Evolutionary conservation across 2,888 invertebrate species (phyloP).

Genomic region (Ophonus ardosiacus): DNA sequence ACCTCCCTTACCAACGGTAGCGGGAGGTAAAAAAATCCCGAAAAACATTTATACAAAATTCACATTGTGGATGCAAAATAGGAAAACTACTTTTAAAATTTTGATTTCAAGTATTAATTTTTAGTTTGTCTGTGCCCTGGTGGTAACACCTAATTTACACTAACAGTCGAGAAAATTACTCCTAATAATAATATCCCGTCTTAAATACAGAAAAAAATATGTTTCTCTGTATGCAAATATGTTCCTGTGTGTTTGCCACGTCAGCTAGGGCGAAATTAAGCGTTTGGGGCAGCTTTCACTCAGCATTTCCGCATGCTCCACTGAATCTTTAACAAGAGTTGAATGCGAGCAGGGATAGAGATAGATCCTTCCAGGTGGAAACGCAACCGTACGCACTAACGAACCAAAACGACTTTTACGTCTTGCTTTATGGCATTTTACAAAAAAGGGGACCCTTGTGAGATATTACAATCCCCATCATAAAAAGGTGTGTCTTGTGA

Average conservation of each 20-base stretch:
- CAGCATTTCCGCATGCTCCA: constrained; percentile 64
- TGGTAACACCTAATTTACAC: no score
- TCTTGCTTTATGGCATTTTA: constrained; percentile 60
- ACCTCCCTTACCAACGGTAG: no score
- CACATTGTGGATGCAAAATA: no score
- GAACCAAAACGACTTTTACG: constrained; percentile 63
- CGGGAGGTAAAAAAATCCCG: no score
- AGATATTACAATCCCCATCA: constrained; percentile 54
- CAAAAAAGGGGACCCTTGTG: constrained; percentile 56
- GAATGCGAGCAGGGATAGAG: background rate
- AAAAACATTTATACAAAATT: no score
- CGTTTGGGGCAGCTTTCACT: constrained; percentile 37
- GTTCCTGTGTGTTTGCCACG: constrained; percentile 28
- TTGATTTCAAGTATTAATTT: no score
- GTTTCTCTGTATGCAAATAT: background rate
- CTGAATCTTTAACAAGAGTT: constrained; percentile 66
- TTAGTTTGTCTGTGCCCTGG: no score
- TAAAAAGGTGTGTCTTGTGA: constrained; percentile 56
- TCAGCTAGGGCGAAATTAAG: constrained; percentile 54
- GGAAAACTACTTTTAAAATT: no score
- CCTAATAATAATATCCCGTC: no score
- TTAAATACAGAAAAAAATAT: no score
- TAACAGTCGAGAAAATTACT: no score
- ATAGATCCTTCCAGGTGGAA: constrained; percentile 56
- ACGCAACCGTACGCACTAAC: constrained; percentile 42